Conservation (phyloP, 1,140 invertebrate genomes). For the Schlechtendalia chinensis region DNA sequence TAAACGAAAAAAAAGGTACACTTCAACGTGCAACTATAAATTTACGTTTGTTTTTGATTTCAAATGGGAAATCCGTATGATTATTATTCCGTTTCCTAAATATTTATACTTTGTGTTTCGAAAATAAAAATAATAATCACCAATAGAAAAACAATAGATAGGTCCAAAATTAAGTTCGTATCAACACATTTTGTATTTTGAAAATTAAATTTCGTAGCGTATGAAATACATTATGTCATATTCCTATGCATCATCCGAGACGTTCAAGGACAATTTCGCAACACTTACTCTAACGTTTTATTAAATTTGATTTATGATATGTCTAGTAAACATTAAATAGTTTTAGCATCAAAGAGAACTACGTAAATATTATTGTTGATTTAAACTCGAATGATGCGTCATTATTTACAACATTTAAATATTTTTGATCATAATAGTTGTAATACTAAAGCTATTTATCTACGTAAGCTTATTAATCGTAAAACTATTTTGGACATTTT, state of each 20-base stretch:
- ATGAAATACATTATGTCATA: neutral
- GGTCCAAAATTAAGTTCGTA: no score
- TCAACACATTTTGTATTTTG: no score
- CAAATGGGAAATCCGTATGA: neutral
- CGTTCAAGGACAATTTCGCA: slow-evolving; percentile 16
- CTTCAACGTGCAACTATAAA: neutral
- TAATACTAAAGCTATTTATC: no score
- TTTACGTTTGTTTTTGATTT: neutral
- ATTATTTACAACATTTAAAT: no score
- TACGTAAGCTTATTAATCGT: no score
- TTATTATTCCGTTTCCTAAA: no score
- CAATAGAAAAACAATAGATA: no score
- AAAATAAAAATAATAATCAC: neutral
- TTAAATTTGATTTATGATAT: neutral
- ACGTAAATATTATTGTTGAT: neutral
- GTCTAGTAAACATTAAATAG: neutral
- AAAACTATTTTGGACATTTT: no score
- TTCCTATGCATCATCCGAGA: neutral
- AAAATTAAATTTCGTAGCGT: no score
- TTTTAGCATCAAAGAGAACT: neutral
- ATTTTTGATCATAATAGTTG: no score
- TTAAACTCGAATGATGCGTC: neutral
- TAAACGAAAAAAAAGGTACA: slow-evolving; percentile 13
- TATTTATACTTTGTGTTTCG: neutral
- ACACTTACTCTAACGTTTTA: neutral